Conservation (phyloP, 2,113 vertebrate species). For the Cebidichthys violaceus region DNA sequence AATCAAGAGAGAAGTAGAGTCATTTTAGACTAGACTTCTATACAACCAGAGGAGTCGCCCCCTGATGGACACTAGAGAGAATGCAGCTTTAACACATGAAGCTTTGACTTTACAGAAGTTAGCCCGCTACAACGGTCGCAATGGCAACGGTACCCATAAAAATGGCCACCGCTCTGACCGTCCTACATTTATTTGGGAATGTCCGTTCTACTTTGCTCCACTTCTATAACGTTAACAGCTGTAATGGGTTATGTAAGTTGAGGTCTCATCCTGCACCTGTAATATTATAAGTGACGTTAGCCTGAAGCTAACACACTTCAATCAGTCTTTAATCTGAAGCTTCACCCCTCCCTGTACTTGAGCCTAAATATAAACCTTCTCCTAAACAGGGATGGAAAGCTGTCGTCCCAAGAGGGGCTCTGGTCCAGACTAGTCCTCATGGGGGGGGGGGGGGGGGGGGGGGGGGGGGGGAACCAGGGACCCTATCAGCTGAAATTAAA, state of each 20-base stretch:
- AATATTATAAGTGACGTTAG: slow-evolving; percentile 26
- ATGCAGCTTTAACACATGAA: no score
- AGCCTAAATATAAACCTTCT: slow-evolving; percentile 74
- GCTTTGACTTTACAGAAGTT: no score
- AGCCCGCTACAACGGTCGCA: no score
- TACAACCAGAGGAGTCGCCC: no score
- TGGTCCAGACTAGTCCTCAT: slow-evolving; percentile 17
- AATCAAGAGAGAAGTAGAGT: no score
- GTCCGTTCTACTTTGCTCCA: no score
- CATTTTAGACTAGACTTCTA: no score
- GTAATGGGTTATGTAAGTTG: slow-evolving; percentile 24
- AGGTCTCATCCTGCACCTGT: background rate
- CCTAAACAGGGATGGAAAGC: slow-evolving; percentile 75
- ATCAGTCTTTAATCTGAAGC: slow-evolving; percentile 22
- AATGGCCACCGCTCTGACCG: no score
- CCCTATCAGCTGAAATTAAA: slow-evolving; percentile 44
- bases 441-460: background rate
- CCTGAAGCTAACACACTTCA: slow-evolving; percentile 13
- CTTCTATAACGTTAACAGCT: background rate
- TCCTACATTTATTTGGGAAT: no score
- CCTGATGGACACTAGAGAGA: no score
- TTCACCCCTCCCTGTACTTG: slow-evolving; percentile 43
- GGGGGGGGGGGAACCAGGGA: background rate
- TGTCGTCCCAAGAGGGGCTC: background rate
- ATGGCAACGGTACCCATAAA: no score